Percentiles rank a stretch among this genome's conserved stretches.
Conservation (phyloP, 1,140 invertebrate genomes). For the Leptopilina clavipes region DNA sequence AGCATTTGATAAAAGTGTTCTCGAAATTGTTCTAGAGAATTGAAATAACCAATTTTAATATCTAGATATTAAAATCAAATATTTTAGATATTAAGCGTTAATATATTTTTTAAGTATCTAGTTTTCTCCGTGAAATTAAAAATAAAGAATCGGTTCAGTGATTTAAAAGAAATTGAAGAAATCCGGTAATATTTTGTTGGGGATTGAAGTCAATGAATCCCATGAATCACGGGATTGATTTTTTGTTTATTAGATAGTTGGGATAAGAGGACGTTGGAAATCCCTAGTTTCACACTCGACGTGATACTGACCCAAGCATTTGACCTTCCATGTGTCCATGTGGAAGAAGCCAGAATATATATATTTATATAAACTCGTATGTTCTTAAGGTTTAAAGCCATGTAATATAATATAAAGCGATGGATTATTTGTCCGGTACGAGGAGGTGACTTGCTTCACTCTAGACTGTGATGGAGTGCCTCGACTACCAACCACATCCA, state of each 20-base stretch:
- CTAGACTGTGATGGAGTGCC: slow-evolving; percentile 46
- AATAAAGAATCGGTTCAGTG: slow-evolving; percentile 1
- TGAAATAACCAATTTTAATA: no score
- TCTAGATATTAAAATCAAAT: no score
- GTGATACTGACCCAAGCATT: slow-evolving; percentile 48
- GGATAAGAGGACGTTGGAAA: slow-evolving; percentile 43
- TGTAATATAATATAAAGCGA: slow-evolving; percentile 40
- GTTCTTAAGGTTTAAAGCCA: slow-evolving; percentile 16
- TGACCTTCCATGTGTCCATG: slow-evolving; percentile 39
- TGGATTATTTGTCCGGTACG: slow-evolving; percentile 41
- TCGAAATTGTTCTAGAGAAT: no score
- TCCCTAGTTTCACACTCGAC: slow-evolving; percentile 57
- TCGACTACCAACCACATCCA: slow-evolving; percentile 43
- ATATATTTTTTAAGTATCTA: no score
- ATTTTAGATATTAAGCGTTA: no score
- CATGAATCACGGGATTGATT: slow-evolving; percentile 46
- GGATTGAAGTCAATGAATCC: not conserved
- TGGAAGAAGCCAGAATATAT: not conserved
- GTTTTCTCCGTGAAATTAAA: no score
- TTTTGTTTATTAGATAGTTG: slow-evolving; percentile 37
- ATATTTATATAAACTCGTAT: not conserved
- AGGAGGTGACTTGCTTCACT: slow-evolving; percentile 38
- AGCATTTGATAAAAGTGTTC: no score
- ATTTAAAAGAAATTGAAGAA: not conserved
- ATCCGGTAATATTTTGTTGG: slow-evolving; percentile 7